Evolutionary conservation across 1,140 invertebrate species (phyloP).

Genomic region (Drosophila fuyamai): DNA sequence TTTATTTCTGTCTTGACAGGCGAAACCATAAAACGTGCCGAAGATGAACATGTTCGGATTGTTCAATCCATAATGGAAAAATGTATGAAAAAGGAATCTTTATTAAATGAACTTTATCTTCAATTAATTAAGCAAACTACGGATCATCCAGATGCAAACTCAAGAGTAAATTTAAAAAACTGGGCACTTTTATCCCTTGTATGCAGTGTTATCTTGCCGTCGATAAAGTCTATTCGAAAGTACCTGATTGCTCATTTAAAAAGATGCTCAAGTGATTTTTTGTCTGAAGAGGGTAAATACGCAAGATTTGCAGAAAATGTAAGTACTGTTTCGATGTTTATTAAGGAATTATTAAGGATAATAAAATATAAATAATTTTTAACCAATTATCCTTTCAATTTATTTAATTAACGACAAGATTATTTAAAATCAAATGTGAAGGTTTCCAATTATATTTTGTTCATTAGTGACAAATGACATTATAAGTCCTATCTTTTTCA

Average conservation of each 20-base stretch:
- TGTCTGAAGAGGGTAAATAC: conserved; percentile 97
- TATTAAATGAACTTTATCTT: conserved; percentile 96
- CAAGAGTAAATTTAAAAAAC: conserved; percentile 93
- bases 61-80: conserved; percentile 95
- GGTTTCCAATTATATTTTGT: too few species aligned
- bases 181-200: conserved; percentile 96
- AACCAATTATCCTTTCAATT: too few species aligned
- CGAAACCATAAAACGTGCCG: conserved; percentile 85
- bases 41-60: conserved; percentile 94
- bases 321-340: conserved; percentile 12
- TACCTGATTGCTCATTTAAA: conserved; percentile 96
- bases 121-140: conserved; percentile 97
- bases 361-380: too few species aligned
- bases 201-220: conserved; percentile 94
- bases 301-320: conserved; percentile 97
- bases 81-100: conserved; percentile 94
- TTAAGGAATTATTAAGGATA: too few species aligned
- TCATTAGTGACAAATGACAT: too few species aligned
- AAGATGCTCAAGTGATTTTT: conserved; percentile 93
- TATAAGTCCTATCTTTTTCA: too few species aligned
- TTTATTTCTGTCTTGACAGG: conserved; percentile 40
- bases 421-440: too few species aligned
- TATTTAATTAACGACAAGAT: too few species aligned
- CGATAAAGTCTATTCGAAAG: conserved; percentile 92
- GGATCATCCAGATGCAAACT: conserved; percentile 95